phyloP scores from a whole-genome alignment of 2,888 invertebrate genomes.

The Fissipunctia ypsillon region DNA sequence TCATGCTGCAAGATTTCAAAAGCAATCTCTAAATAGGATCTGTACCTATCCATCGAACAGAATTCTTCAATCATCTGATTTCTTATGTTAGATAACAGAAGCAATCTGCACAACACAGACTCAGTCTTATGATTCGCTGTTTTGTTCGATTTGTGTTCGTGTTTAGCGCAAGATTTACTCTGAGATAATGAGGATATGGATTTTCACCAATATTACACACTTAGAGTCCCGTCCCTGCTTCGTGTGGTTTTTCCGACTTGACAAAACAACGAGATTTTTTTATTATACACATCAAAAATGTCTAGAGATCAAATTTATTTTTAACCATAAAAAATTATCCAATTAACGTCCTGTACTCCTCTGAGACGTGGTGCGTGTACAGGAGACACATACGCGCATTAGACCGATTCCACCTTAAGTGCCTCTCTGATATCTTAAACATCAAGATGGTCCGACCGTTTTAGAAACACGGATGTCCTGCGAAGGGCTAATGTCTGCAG shows the following conservation, averaged over 20 bases:
- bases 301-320: too few relatives aligned
- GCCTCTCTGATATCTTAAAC: too few relatives aligned
- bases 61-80: constrained; percentile 47
- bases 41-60: constrained; percentile 14
- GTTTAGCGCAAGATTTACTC: not conserved
- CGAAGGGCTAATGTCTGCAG: too few relatives aligned
- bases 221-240: not conserved
- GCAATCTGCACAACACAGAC: constrained; percentile 34
- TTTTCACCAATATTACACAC: not conserved
- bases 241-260: not conserved
- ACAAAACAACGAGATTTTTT: not conserved
- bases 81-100: constrained; percentile 32
- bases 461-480: too few relatives aligned
- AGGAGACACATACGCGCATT: too few relatives aligned
- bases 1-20: constrained; percentile 24
- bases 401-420: too few relatives aligned
- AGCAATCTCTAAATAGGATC: constrained; percentile 38
- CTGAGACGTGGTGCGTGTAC: too few relatives aligned
- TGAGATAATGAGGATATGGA: too few relatives aligned
- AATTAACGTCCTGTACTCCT: too few relatives aligned
- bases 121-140: constrained; percentile 1
- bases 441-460: too few relatives aligned
- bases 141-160: constrained; percentile 14
- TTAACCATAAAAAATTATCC: too few relatives aligned
- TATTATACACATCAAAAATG: too few relatives aligned